Evolutionary conservation across 2,797 vertebrate genomes (phyloP).

Genomic region (Atherinosoma microstoma): DNA sequence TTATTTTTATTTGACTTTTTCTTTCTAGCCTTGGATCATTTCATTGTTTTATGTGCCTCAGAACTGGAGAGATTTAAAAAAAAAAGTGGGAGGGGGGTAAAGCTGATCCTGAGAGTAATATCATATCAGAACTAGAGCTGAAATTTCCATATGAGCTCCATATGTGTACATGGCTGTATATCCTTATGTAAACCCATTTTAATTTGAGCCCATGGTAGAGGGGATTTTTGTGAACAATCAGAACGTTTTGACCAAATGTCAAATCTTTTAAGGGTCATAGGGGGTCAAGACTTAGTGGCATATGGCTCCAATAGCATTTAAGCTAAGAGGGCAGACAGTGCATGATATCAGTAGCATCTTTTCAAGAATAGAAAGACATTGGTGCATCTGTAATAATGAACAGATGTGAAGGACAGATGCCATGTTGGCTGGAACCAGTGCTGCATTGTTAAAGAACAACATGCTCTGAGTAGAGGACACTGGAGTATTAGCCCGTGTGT

Average conservation of each 20-base stretch:
- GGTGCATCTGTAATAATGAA: constrained; percentile 20
- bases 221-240: background rate
- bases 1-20: constrained; percentile 35
- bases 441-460: constrained; percentile 50
- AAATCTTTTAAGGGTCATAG: background rate
- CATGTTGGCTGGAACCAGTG: constrained; percentile 25
- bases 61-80: background rate
- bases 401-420: constrained; percentile 75
- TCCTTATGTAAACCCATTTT: background rate
- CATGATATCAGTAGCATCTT: background rate
- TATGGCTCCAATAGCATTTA: background rate
- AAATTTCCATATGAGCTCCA: constrained; percentile 16
- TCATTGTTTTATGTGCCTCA: constrained; percentile 61
- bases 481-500: constrained; percentile 21
- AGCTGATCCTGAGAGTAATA: constrained; percentile 34
- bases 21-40: constrained; percentile 36
- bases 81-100: background rate
- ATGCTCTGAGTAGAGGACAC: constrained; percentile 49
- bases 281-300: background rate
- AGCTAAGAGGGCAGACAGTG: background rate
- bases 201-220: background rate
- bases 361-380: background rate
- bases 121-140: constrained; percentile 12
- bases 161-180: constrained; percentile 15
- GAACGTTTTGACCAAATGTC: background rate